Evolutionary conservation across 2,888 invertebrate species (phyloP), one percentile per base, ranked within the genome.

Genomic region (Harmothoe impar): DNA sequence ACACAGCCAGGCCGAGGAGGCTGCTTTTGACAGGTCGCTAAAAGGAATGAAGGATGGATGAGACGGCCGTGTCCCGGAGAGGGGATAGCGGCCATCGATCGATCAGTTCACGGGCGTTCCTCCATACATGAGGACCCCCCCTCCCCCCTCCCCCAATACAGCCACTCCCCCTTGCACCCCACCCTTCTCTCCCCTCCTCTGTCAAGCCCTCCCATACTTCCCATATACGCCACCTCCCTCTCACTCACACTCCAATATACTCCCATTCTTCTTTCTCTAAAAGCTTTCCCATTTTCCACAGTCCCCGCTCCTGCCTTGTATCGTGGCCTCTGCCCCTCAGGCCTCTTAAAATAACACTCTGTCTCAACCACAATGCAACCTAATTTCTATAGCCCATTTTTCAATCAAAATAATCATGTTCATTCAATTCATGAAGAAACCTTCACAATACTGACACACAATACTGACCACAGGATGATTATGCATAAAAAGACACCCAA

Each of bases 11-110:
- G 29, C 77, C 17, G 29, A 25, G 77, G 17, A 25, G 77, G 17
- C 15, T 81, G 81, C 23, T 33, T 81, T 43, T 81, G 81, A 43
- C 81, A 81, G 43, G 81, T 81, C 43, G 81, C 81, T 81, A 81
- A 81, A 81, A 81, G 81, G 35, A 43, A 81, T 81, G 81, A 81
- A 81, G 81, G 81, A 81, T 81, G 81, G 81, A 81, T 81, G 81
- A 25, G 81, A 43, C 33, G 33, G 0, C 43, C 1, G 81, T 23
- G 43, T 81, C 43, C 81, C 33, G 81, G 43, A 0, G 33, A 20
- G 43, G 43, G 81, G 35, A 23, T 81, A 43, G 81, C 33, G 81
- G 43, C 35, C 25, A 25, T 25, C 43, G 81, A 81, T 81, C 81
- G 43, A 81, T 81, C 81, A 81, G 81, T 43, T 29, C 31, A 29